Percentiles rank a stretch among this genome's conserved stretches.
phyloP scores from a whole-genome alignment of 2,797 vertebrate species.

The Sciurus carolinensis region DNA sequence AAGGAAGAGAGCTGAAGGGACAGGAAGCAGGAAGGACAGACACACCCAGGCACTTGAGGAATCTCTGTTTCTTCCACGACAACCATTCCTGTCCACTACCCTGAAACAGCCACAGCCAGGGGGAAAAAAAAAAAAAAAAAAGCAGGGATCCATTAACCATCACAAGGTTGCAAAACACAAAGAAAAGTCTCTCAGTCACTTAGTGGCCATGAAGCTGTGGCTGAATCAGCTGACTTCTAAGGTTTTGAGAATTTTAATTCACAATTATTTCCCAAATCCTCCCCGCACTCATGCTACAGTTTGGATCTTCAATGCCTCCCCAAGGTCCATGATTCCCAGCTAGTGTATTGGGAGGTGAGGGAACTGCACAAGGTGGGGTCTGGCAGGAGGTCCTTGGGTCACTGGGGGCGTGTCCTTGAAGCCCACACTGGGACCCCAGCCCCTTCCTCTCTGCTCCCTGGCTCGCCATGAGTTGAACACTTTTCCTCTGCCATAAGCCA shows the following conservation, averaged over 20 bases:
- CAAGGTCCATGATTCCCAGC: too few relatives aligned
- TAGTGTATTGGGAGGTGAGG: not conserved
- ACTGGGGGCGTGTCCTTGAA: not conserved
- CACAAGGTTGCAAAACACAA: not conserved
- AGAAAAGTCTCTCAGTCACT: not conserved
- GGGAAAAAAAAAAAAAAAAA: not conserved
- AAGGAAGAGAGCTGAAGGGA: too few relatives aligned
- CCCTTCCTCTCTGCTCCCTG: not conserved
- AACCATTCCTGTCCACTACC: not conserved
- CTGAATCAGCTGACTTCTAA: not conserved
- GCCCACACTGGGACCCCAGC: not conserved
- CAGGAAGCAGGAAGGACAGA: not conserved
- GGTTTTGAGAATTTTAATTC: not conserved
- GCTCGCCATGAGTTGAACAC: not conserved
- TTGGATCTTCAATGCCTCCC: not conserved
- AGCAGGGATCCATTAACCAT: not conserved
- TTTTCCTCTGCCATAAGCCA: too few relatives aligned
- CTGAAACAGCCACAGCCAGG: rapidly evolving
- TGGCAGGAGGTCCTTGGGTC: not conserved
- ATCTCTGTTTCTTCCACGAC: rapidly evolving
- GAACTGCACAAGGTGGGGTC: not conserved
- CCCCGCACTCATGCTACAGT: not conserved
- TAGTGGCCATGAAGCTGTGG: not conserved
- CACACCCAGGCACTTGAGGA: rapidly evolving
- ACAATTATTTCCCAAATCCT: not conserved